These are phyloP conservation scores for Vicugna pacos DNA, from an alignment of 2,113 vertebrate genomes.

Conservation along the genomic window DNA sequence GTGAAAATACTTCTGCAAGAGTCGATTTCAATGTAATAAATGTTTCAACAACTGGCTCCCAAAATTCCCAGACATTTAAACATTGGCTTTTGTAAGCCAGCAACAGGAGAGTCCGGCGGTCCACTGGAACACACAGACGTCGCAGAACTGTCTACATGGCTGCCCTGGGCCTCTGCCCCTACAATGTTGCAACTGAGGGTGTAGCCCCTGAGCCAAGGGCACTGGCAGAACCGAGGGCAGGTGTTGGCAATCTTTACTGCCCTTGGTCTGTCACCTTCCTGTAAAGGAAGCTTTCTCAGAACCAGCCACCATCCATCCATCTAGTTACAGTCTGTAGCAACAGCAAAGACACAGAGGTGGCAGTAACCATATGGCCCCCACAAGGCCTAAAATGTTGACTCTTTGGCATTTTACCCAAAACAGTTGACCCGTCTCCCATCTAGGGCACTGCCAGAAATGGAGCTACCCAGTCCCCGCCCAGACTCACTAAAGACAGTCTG, in stretches of 20 bases:
- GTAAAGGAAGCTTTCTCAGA: neutral
- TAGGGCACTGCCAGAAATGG: neutral
- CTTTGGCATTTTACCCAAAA: neutral
- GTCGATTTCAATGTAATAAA: neutral
- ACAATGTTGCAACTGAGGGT: neutral
- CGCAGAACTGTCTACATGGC: fast-evolving
- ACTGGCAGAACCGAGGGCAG: neutral
- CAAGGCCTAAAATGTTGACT: neutral
- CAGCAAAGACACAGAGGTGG: neutral
- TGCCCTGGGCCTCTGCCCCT: neutral
- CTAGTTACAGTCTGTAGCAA: fast-evolving
- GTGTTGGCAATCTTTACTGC: neutral
- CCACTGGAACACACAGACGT: neutral
- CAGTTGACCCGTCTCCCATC: no score
- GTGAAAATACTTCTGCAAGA: neutral
- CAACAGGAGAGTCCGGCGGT: fast-evolving
- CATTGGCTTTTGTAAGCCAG: neutral
- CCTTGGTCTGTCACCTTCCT: neutral
- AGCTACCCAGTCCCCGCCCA: neutral
- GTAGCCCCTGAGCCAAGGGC: fast-evolving
- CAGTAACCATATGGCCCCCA: neutral
- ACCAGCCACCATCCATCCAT: neutral
- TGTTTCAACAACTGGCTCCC: neutral
- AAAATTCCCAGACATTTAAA: neutral
- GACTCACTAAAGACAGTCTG: neutral